Evolutionary conservation across 2,888 invertebrate species (phyloP).

Genomic region (Leucania comma): DNA sequence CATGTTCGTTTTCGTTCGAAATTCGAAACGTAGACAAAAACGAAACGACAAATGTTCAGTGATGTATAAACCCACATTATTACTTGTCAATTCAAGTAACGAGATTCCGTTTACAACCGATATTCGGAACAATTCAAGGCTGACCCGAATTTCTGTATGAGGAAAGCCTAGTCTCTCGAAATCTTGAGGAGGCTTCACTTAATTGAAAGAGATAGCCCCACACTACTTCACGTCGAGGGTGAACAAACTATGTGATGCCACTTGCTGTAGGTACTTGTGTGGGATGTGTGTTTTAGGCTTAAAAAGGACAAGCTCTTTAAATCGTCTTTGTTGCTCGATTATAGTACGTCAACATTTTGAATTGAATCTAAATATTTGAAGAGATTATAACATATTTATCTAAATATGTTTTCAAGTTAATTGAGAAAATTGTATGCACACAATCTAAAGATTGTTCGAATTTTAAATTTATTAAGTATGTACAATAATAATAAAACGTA

Average conservation of each 20-base stretch:
- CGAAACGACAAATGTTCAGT: slow-evolving; percentile 56
- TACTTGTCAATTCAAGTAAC: slow-evolving; percentile 68
- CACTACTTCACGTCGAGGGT: slow-evolving; percentile 75
- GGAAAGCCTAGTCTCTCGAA: slow-evolving; percentile 68
- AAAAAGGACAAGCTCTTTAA: slow-evolving; percentile 32
- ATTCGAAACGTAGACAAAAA: slow-evolving; percentile 60
- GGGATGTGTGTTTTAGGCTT: slow-evolving; percentile 46
- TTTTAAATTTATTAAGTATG: neutral
- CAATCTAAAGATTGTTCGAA: slow-evolving; percentile 7
- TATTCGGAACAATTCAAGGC: slow-evolving; percentile 71
- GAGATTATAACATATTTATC: no score
- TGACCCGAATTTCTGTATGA: slow-evolving; percentile 74
- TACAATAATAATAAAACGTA: neutral
- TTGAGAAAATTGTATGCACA: neutral
- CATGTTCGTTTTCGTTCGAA: slow-evolving; percentile 42
- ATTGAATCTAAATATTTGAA: neutral
- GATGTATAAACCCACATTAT: slow-evolving; percentile 64
- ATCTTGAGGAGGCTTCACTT: slow-evolving; percentile 79
- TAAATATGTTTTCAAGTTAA: neutral
- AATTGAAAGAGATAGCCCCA: slow-evolving; percentile 87
- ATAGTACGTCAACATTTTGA: neutral
- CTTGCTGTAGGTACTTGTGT: slow-evolving; percentile 60
- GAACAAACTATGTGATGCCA: slow-evolving; percentile 75
- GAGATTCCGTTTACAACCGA: slow-evolving; percentile 65
- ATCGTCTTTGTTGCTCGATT: slow-evolving; percentile 12